Evolutionary conservation across 2,113 vertebrate genomes (phyloP), one percentile per base, ranked within the genome.

Genomic region (Serinus canaria): DNA sequence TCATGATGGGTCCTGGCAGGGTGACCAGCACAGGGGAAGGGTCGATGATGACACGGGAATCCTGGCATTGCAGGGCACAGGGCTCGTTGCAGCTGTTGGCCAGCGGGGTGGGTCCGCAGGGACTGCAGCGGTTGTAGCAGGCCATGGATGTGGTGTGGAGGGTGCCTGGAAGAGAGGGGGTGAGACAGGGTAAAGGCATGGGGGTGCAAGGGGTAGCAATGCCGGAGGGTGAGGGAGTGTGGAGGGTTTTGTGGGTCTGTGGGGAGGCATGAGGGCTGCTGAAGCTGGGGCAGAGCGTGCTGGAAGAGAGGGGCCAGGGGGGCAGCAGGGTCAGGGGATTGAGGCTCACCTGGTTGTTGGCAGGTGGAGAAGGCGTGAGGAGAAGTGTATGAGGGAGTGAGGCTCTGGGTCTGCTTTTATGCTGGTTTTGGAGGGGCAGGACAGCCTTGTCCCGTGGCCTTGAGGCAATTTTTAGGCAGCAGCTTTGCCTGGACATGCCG

Each of bases 101-200:
- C 75, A 63, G 75, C 11, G 73, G 73, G 56, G 73, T 47, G 43
- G 73, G 55, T 59, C 73, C 55, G 2, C 73, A 59, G 55, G 73
- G 73, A 3, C 2, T 2, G 53, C 72, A 75, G 72, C 2, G 6
- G 33, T 1, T 2, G 24, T 35, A 0, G 55, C 72, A 55, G 50
- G 50, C 69, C 67, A 69, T 69, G 67, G 46, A 3, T 69, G n/a
- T 37, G 67, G 18, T 69, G 46, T 50, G n/a, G 46, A 69, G 67
- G n/a, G 19, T 37, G 8, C 43, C 66, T 55, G 49, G 20, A 19
- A 41, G 24, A 49, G 24, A 49, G 5, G 22, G 14, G 25, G 7
- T 15, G 49, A 50, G 24, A 8, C 24, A 27, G 13, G 9, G 8
- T 19, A 15, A 16, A 15, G 7, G 15, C 16, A 9, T 16, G 50